Base-by-base conservation (phyloP, 2,888 invertebrate species). In the Aphelenchoides bicaudatus region DNA sequence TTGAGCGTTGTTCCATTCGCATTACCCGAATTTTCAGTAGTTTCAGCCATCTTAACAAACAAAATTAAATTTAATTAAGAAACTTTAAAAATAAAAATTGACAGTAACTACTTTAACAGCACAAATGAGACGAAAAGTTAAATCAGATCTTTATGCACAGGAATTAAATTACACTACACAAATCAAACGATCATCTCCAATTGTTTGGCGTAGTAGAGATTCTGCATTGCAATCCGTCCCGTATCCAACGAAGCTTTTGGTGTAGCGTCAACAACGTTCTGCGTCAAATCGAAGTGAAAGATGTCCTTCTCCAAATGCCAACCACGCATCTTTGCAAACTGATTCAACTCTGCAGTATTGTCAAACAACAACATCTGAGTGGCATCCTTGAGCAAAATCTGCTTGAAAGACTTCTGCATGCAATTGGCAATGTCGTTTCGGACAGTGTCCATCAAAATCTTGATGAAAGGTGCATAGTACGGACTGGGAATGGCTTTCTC, bases 151-250 rank as follows among this genome's bases (percentile, higher is more conserved):
- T 31, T 34, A 34, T 34, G n/a, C 34, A 25, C 27, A 43, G 43
- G 23, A 25, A 25, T 25, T 37, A 43, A 25, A 10, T 25, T 1
- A 16, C 27, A 49, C 50, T 25, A 21, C 25, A 43, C 25, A 54
- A 60, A 63, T 85, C 88, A 96, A 62, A 98, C 94, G 84, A 98
- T 98, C 92, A 93, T 96, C 83, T 98, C 96, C 70, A 98, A 85
- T 84, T 98, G 94, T 78, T 89, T 87, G 2, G 96, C 98, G 82
- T 98, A 98, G 79, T 90, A 91, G 71, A 98, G 88, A 19, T 91
- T 89, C 81, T 94, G 91, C 76, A 89, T 87, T 0, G 93, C 92
- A 30, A 98, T 84, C 78, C 92, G 89, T 29, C 86, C 84, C 5
- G 94, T 91, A 0, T 94, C 93, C 69, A 98, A 86, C 65, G 0